Conservation (phyloP, 2,797 vertebrate species). For the Nyctibius grandis region DNA sequence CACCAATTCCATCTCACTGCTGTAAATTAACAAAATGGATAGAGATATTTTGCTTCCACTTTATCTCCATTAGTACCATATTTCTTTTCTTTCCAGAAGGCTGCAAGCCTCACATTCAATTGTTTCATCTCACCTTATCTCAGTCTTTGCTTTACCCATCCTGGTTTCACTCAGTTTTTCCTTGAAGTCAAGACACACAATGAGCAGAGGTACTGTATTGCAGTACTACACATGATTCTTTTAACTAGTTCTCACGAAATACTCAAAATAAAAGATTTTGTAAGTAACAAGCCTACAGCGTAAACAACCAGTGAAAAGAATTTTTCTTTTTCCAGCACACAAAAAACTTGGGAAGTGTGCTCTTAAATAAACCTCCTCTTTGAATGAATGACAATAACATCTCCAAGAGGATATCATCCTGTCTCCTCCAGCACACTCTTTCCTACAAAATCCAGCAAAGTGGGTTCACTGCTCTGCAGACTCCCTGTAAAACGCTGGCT, state of each 20-base stretch:
- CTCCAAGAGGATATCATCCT: not conserved
- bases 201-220: not conserved
- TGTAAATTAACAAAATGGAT: not conserved
- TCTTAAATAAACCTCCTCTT: not conserved
- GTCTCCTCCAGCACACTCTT: not conserved
- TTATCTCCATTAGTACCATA: not conserved
- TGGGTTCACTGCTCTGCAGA: not conserved
- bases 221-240: not conserved
- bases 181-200: not conserved
- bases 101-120: not conserved
- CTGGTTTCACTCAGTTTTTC: not conserved
- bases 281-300: fast-evolving
- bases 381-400: not conserved
- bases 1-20: not conserved
- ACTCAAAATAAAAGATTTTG: not conserved
- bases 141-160: not conserved
- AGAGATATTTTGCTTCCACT: not conserved
- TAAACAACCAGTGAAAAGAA: not conserved
- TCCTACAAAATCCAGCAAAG: not conserved
- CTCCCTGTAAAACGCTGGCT: not conserved
- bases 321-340: not conserved
- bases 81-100: not conserved
- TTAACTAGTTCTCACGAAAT: not conserved
- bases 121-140: not conserved
- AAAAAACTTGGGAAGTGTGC: not conserved